Evolutionary conservation across 2,797 vertebrate species (phyloP).

Genomic region (Halcyon badia): DNA sequence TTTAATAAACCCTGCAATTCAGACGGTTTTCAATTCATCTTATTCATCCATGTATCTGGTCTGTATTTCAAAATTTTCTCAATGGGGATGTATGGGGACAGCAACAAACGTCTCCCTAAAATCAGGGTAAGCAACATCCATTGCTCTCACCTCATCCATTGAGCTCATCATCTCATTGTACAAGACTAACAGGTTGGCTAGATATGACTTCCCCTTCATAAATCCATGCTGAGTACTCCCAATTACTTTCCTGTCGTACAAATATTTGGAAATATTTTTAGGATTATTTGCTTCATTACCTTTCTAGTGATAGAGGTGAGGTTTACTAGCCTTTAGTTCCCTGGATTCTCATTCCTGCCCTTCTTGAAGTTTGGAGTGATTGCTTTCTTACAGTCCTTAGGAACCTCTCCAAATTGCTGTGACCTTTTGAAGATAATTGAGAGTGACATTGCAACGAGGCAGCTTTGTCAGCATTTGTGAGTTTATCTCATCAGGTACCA

Average conservation of each 20-base stretch:
- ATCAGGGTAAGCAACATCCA: not conserved
- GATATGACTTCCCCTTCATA: not conserved
- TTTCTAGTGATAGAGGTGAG: not conserved
- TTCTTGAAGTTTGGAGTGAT: not conserved
- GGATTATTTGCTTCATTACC: not conserved
- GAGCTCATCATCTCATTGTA: not conserved
- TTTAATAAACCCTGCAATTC: not conserved
- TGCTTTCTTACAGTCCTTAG: not conserved
- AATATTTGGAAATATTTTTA: not conserved
- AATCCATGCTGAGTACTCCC: not conserved
- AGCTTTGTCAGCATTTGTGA: not conserved
- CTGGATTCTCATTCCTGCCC: not conserved
- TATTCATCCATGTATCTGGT: not conserved
- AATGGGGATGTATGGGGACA: not conserved
- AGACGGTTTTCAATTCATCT: not conserved
- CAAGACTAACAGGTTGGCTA: not conserved
- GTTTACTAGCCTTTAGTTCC: not conserved
- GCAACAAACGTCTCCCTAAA: not conserved
- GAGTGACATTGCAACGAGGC: not conserved
- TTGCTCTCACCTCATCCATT: not conserved
- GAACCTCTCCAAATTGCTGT: not conserved
- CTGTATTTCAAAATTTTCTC: not conserved
- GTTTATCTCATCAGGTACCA: not conserved
- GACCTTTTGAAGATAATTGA: not conserved
- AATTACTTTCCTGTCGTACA: not conserved